A percentile compares a stretch with the other conserved stretches of the same genome.
Conservation (phyloP, 1,140 invertebrate species). For the Physella acuta region DNA sequence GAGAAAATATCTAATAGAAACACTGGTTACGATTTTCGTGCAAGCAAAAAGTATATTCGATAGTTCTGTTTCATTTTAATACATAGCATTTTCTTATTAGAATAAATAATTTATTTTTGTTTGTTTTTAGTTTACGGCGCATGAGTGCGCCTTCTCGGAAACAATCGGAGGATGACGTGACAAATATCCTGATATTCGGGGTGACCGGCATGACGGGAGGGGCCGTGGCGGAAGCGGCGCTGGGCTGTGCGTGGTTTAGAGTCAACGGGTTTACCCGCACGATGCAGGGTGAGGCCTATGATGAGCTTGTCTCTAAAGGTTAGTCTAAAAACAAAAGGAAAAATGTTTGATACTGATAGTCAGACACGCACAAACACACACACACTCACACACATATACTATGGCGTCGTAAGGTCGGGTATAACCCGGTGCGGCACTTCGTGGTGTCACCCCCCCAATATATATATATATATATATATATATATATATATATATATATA, state of each 20-base stretch:
- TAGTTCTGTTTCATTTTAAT: background rate
- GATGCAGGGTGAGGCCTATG: background rate
- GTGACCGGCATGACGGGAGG: conserved; percentile 10
- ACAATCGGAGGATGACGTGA: background rate
- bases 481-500: background rate
- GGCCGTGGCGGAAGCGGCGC: background rate
- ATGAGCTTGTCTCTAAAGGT: conserved; percentile 12
- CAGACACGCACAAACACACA: background rate
- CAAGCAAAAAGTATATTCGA: background rate
- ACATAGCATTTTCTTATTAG: background rate
- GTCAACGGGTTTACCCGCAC: conserved; percentile 8
- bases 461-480: background rate
- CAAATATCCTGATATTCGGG: conserved; percentile 12
- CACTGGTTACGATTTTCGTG: background rate
- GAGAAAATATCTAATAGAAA: background rate
- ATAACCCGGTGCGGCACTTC: too few species aligned
- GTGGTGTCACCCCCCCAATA: too few species aligned
- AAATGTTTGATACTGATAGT: background rate
- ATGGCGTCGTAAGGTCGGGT: too few species aligned
- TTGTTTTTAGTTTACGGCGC: background rate
- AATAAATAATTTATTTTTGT: background rate
- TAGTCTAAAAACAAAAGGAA: background rate
- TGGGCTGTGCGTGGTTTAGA: conserved; percentile 13
- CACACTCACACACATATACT: background rate
- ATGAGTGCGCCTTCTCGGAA: background rate